Conservation (phyloP, 2,113 vertebrate genomes). For the Oryzias woworae region DNA sequence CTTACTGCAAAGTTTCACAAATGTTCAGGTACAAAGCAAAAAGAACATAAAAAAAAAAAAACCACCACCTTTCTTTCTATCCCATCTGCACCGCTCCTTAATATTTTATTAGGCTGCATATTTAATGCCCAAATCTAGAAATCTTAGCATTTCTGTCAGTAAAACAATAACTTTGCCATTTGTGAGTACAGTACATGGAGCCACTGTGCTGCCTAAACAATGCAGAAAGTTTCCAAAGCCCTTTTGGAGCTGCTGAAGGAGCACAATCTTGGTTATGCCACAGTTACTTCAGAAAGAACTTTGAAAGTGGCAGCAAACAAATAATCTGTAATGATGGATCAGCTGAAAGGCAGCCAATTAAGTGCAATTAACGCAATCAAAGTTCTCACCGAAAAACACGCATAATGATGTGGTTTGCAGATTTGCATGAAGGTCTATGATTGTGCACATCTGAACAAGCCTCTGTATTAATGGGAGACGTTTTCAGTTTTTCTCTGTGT, state of each 20-base stretch:
- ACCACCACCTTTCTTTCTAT: constrained; percentile 40
- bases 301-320: constrained; percentile 61
- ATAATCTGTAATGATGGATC: constrained; percentile 64
- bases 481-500: not conserved
- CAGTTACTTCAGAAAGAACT: constrained; percentile 49
- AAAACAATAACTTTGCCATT: constrained; percentile 75
- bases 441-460: constrained; percentile 37
- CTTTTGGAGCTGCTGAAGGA: constrained; percentile 53
- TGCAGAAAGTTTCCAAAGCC: constrained; percentile 44
- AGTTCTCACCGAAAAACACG: constrained; percentile 56
- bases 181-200: constrained; percentile 70
- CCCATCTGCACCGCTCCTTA: constrained; percentile 65
- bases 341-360: constrained; percentile 64
- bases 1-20: constrained; percentile 12
- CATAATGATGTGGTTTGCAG: constrained; percentile 47
- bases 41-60: constrained; percentile 20
- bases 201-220: constrained; percentile 51
- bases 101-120: constrained; percentile 76
- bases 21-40: constrained; percentile 20
- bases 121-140: constrained; percentile 73
- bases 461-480: constrained; percentile 6
- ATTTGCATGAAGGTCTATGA: constrained; percentile 49
- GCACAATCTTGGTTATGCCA: constrained; percentile 37
- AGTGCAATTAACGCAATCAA: constrained; percentile 71
- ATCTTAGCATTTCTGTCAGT: constrained; percentile 69